Conservation (phyloP, 64 coral and sea anemone species). For the Montipora capricornis region DNA sequence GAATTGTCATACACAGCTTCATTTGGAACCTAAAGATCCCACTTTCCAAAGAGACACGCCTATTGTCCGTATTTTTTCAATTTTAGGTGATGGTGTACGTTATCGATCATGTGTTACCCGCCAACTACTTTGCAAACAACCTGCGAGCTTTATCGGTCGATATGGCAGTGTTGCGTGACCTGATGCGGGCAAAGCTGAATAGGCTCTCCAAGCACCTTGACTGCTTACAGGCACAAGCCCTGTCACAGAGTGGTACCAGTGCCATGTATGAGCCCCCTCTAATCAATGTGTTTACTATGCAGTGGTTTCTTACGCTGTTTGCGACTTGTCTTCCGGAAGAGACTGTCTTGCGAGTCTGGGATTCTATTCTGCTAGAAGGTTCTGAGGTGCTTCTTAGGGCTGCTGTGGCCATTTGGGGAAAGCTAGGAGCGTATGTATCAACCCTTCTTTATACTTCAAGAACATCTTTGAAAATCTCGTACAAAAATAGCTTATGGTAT, state of each 20-base stretch:
- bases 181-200: conserved; percentile 88
- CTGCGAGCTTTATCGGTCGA: conserved; percentile 94
- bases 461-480: neutral
- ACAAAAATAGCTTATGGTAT: neutral
- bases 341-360: conserved; percentile 97
- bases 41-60: neutral
- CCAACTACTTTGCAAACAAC: conserved; percentile 99
- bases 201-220: conserved; percentile 89
- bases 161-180: conserved; percentile 94
- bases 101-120: conserved; percentile 93
- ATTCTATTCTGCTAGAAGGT: conserved; percentile 93
- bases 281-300: conserved; percentile 99
- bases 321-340: conserved; percentile 95
- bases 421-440: conserved; percentile 86
- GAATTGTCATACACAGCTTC: too few species aligned
- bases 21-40: too few species aligned
- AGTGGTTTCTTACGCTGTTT: conserved; percentile 99
- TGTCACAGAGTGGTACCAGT: conserved; percentile 68
- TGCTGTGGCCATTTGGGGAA: conserved; percentile 97
- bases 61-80: neutral
- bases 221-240: conserved; percentile 84
- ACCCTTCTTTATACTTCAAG: neutral
- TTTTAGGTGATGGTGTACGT: conserved; percentile 96
- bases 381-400: conserved; percentile 94
- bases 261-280: conserved; percentile 96